phyloP scores from a whole-genome alignment of 1,140 invertebrate genomes.

The Bemisia tabaci region DNA sequence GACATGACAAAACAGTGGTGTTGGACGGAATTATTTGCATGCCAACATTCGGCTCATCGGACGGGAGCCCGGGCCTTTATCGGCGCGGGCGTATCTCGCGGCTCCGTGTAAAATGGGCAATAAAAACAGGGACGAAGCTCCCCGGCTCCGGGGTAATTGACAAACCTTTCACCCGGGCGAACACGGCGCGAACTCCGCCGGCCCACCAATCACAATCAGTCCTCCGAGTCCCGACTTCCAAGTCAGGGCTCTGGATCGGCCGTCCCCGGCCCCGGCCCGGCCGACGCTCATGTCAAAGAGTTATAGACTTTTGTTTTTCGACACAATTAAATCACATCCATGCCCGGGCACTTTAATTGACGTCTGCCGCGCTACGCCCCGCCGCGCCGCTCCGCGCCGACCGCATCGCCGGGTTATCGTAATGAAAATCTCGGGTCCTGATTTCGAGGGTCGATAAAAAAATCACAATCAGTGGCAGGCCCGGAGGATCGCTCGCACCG shows the following conservation, averaged over 20 bases:
- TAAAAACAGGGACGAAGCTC: neutral
- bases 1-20: neutral
- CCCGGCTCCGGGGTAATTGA: neutral
- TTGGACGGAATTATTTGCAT: neutral
- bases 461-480: neutral
- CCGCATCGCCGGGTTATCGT: neutral
- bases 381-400: neutral
- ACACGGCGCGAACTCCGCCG: neutral
- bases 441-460: neutral
- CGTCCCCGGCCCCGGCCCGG: too few species aligned
- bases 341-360: neutral
- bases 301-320: neutral
- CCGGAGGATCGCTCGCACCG: too few species aligned
- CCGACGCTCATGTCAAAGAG: neutral
- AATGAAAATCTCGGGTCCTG: neutral
- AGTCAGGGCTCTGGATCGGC: too few species aligned
- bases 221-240: too few species aligned
- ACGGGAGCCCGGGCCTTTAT: too few species aligned
- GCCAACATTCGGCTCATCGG: neutral
- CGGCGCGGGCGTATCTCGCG: neutral
- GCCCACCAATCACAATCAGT: neutral
- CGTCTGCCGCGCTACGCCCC: neutral
- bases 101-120: neutral
- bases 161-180: neutral
- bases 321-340: neutral